Evolutionary conservation across 1,140 invertebrate species (phyloP).

Genomic region (Monochamus saltuarius): DNA sequence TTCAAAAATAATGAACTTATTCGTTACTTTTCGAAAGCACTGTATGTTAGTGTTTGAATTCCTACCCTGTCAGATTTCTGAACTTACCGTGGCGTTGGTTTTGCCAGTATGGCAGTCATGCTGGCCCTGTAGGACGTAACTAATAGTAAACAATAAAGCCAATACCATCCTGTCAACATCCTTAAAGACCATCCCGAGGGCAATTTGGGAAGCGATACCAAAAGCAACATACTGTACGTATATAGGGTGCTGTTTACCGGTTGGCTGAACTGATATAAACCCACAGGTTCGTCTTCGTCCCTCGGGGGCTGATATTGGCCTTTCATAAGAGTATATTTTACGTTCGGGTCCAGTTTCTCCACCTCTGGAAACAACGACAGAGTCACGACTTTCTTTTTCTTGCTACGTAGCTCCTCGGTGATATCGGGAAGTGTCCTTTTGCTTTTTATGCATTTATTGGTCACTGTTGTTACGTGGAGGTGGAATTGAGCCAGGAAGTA

Average conservation of each 20-base stretch:
- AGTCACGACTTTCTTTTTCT: slow-evolving; percentile 34
- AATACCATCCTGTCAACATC: slow-evolving; percentile 80
- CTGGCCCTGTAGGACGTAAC: slow-evolving; percentile 77
- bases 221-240: slow-evolving; percentile 75
- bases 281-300: slow-evolving; percentile 48
- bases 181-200: slow-evolving; percentile 75
- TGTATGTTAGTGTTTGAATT: too few species aligned
- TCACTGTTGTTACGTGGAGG: slow-evolving; percentile 20
- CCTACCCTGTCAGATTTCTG: too few species aligned
- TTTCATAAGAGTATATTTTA: slow-evolving; percentile 43
- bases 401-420: not conserved
- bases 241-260: slow-evolving; percentile 72
- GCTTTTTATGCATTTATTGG: slow-evolving; percentile 13
- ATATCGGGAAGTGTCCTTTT: slow-evolving; percentile 2
- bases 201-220: slow-evolving; percentile 72
- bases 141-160: slow-evolving; percentile 78
- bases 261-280: slow-evolving; percentile 69
- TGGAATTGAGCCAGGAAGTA: slow-evolving; percentile 43
- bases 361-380: slow-evolving; percentile 29
- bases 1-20: too few species aligned
- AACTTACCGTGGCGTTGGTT: slow-evolving; percentile 66
- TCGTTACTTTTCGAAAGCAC: too few species aligned
- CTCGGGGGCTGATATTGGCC: slow-evolving; percentile 34
- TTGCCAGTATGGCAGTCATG: slow-evolving; percentile 78
- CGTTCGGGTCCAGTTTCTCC: slow-evolving; percentile 46